Base-by-base conservation (phyloP, 2,797 vertebrate genomes). In the Moxostoma hubbsi region DNA sequence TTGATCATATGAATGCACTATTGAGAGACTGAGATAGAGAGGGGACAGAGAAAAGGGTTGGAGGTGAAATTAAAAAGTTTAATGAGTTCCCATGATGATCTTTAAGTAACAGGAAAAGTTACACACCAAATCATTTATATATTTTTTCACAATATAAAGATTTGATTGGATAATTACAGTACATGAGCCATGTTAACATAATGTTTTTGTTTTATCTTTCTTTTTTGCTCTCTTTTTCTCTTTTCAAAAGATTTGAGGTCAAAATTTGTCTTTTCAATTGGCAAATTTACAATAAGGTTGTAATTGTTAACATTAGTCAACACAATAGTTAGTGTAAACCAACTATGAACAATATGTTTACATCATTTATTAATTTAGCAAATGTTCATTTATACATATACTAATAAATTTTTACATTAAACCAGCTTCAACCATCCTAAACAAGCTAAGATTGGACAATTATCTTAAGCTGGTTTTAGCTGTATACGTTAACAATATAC, bases 1-100 rank as follows among this genome's bases (percentile, higher is more conserved):
- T 79, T 85, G 80, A 75, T 51, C 9, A 2, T 81, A 82, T 87
- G 81, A 86, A 79, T 73, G 77, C 77, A 73, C 61, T 73, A 65
- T 73, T 58, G 66, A 59, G 53, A 73, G 69, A 55, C 15, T 6
- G 82, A 76, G 84, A 36, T 36, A 36, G 36, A 36, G 36, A 36
- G 36, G 36, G 43, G 54, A 71, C 46, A 81, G 82, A 81, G 82
- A 77, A 2, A 13, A n/a, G 53, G 53, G 53, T 53, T 63, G 69
- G 69, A 59, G 62, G 69, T 73, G 69, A 65, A 0, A 54, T 66
- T 71, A 68, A 64, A 72, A 64, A 67, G 64, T 71, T 80, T 83
- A 83, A 81, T 82, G 73, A 83, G 73, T 67, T 80, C 63, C 54
- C 49, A 50, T 46, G 43, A 54, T 70, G 74, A 76, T 80, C 69